phyloP scores from a whole-genome alignment of 2,888 invertebrate species.

The Zonitis immaculata region DNA sequence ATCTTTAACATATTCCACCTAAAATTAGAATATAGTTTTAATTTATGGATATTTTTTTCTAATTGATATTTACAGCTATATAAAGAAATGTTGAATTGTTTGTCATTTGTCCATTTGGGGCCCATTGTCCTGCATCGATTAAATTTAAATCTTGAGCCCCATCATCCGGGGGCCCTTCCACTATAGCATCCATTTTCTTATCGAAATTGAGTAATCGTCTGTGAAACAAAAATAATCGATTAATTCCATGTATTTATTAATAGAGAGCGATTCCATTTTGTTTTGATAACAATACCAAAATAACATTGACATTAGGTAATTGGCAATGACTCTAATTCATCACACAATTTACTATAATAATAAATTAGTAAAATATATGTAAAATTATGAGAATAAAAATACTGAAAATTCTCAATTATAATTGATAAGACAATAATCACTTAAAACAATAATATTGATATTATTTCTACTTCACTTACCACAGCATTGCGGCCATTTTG shows the following conservation, averaged over 20 bases:
- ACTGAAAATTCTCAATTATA: neutral
- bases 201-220: neutral
- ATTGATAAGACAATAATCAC: neutral
- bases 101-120: constrained; percentile 17
- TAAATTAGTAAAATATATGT: neutral
- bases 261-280: constrained; percentile 26
- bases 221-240: neutral
- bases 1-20: constrained; percentile 47
- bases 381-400: neutral
- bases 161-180: constrained; percentile 35
- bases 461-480: neutral
- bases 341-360: constrained; percentile 1
- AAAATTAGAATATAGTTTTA: constrained; percentile 8
- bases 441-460: neutral
- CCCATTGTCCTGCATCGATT: constrained; percentile 33
- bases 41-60: constrained; percentile 4
- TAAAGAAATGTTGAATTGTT: constrained; percentile 41
- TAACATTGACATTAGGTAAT: neutral
- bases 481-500: neutral
- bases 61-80: constrained; percentile 40
- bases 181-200: constrained; percentile 35
- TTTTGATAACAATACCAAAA: neutral
- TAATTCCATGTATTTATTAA: constrained; percentile 1
- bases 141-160: constrained; percentile 33
- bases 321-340: neutral